Evolutionary conservation across 2,888 invertebrate genomes (phyloP).

Genomic region (Branchellion lobata): DNA sequence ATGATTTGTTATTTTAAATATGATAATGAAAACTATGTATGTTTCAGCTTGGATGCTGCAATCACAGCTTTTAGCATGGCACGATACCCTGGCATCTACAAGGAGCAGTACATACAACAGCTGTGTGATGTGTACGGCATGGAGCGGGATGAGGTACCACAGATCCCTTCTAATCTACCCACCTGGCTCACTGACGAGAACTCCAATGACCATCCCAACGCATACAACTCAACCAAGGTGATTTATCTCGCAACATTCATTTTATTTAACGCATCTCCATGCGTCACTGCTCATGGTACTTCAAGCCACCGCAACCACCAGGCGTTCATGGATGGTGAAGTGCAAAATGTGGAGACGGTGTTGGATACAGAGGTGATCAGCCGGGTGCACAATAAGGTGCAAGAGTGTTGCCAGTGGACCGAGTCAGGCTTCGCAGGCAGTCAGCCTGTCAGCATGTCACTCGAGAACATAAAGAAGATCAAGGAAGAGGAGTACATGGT

Average conservation of each 20-base stretch:
- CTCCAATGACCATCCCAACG: neutral
- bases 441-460: constrained; percentile 95
- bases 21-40: neutral
- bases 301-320: neutral
- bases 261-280: too few relatives aligned
- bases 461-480: constrained; percentile 74
- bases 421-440: constrained; percentile 83
- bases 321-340: constrained; percentile 81
- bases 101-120: constrained; percentile 77
- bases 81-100: constrained; percentile 94
- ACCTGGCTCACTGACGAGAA: neutral
- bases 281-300: neutral
- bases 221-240: neutral
- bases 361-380: constrained; percentile 68
- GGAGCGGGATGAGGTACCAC: neutral
- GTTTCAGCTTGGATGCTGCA: constrained; percentile 73
- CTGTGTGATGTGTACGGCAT: neutral
- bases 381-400: constrained; percentile 73
- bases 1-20: neutral
- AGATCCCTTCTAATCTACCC: neutral
- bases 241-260: too few relatives aligned
- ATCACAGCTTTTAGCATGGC: constrained; percentile 59
- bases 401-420: constrained; percentile 78
- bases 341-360: constrained; percentile 73
- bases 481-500: constrained; percentile 83